Evolutionary conservation across 2,888 invertebrate genomes (phyloP), one percentile per base, ranked within the genome.

Genomic region (Melanargia galathea): DNA sequence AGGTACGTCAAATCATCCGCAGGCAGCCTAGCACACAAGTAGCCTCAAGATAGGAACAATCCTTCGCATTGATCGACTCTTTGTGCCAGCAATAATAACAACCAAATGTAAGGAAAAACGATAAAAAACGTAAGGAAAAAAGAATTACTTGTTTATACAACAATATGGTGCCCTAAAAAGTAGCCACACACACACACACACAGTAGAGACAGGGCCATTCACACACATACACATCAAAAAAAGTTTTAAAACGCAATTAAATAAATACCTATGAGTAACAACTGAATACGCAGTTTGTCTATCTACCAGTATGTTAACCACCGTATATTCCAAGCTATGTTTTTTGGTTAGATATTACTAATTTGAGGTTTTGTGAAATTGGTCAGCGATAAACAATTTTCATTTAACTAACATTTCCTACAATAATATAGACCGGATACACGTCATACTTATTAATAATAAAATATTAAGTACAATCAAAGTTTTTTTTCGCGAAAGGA

Each of bases 41-140:
- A 49, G 49, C 49, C 49, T 49, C 49, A 16, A 26, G 16, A 26
- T 49, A 49, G 49, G 30, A 49, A 49, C 49, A 26, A 26, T 16
- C 16, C 26, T 22, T 11, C 11, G 7, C 2, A 7, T 1, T 16
- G 16, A 2, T 16, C 1, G 16, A 43, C 43, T 1, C 16, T 7
- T 8, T 16, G 6, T 7, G 16, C 2, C 7, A 43, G 8, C 2
- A 18, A 18, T 8, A 18, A 18, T 8, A 43, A 18, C 43, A 18
- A 43, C 40, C n/a, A 40, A 40, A 40, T 40, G 40, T 40, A 16
- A 40, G 2, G 6, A 40, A 40, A 5, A 16, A 40, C 16, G 16
- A 43, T 10, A 13, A 11, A 4, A 35, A 35, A 30, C 6, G 7
- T 6, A 30, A 7, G 8, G 30, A 30, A 30, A 8, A 30, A 3